Percentiles rank a stretch among this genome's conserved stretches.
Conservation (phyloP, 2,888 invertebrate genomes). For the Phengaris arion region DNA sequence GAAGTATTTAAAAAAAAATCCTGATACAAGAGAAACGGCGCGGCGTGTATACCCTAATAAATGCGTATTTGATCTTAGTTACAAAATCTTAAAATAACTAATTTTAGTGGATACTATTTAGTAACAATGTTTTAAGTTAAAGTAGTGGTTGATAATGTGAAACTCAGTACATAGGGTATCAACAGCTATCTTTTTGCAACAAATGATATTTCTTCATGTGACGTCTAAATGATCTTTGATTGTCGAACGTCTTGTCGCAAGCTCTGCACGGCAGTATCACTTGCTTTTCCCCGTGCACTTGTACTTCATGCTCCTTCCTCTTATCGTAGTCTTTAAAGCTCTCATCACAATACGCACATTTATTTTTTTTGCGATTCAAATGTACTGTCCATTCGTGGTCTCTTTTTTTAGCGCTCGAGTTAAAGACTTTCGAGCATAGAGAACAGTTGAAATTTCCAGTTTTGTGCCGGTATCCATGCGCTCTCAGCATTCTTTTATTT, state of each 20-base stretch:
- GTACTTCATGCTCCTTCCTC: constrained; percentile 60
- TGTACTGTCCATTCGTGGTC: constrained; percentile 65
- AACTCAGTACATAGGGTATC: not conserved
- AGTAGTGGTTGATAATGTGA: not conserved
- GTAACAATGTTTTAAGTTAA: too few species aligned
- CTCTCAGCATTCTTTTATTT: constrained; percentile 49
- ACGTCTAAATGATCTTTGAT: constrained; percentile 67
- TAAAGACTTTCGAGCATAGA: constrained; percentile 65
- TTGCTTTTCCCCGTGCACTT: constrained; percentile 59
- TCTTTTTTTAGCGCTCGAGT: constrained; percentile 60
- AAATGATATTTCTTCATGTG: constrained; percentile 64
- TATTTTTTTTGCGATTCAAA: constrained; percentile 47
- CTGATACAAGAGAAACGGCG: too few species aligned
- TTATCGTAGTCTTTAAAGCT: constrained; percentile 63
- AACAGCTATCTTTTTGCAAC: constrained; percentile 39
- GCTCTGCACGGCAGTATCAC: constrained; percentile 64
- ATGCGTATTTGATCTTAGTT: too few species aligned
- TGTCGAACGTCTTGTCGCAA: constrained; percentile 69
- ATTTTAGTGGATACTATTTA: too few species aligned
- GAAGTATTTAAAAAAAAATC: too few species aligned
- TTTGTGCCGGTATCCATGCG: constrained; percentile 53
- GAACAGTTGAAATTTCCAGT: constrained; percentile 56
- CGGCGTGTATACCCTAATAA: too few species aligned
- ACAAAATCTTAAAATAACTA: too few species aligned
- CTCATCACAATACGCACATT: constrained; percentile 53